Base-by-base conservation (phyloP, 2,113 vertebrate species). In the Myrmecophaga tridactyla region DNA sequence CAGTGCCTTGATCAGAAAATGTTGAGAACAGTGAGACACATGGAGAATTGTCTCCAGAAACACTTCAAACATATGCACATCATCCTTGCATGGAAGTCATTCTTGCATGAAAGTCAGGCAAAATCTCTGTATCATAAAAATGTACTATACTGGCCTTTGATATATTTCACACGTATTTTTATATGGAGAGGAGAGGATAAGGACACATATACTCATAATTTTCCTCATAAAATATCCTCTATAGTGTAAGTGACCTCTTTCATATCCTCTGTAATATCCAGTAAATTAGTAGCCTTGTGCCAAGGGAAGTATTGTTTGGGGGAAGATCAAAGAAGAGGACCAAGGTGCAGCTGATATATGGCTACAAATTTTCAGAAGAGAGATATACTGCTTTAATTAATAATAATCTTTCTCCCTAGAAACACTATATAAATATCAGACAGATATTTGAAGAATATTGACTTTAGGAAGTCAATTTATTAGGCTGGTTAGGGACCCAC, bases 251-350 rank as follows among this genome's bases (percentile, higher is more conserved):
- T 82, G 70, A 2, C 51, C 46, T 41, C 51, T 60, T 94, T 27
- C 27, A 60, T 90, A 48, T 76, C 34, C 80, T 94, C 20, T 77
- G 48, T 39, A 94, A 27, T 85, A 77, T 89, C 84, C 27, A 31
- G 58, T 60, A 29, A n/a, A 34, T 70, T 27, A 77, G 69, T 77
- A 84, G 89, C 23, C 8, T 69, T 84, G 20, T 94, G 51, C 46
- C 17, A 77, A 51, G 41, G 23, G 11, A 14, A 84, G 34, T 69
- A 29, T 48, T 60, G 70, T 69, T 51, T 77, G 69, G 14, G 51
- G 69, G 58, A 89, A 89, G 86, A 76, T 58, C 60, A 83, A 83
- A 90, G 70, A 69, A 78, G 36, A 58, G 27, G 56, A 94, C 67
- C 48, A 69, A 67, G 25, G n/a, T 69, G 69, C 14, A 48, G 39